Base-by-base conservation (phyloP, 2,888 invertebrate genomes). In the Polydesmus complanatus region DNA sequence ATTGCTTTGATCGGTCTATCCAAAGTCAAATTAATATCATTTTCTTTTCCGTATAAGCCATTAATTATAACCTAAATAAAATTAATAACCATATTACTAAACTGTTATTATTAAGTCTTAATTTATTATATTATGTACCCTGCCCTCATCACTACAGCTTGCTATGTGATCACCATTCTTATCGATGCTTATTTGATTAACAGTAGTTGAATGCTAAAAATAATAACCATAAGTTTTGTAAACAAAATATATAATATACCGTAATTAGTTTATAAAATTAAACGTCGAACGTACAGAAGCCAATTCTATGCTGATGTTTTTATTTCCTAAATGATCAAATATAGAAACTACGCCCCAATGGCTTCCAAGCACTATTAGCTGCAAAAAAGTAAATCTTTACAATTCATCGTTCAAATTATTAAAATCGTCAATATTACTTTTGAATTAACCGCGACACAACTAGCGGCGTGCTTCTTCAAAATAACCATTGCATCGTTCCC, bases 151-250 rank as follows among this genome's bases (percentile, higher is more conserved):
- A 0, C 91, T 90, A 72, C 93, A 93, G 56, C 89, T 88, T 0
- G 91, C 93, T 26, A 97, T 83, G 72, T 86, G 89, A 73, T 95
- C 94, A n/a, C 95, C 97, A 69, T 86, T 88, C 25, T 81, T 76
- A 73, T 98, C 97, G 64, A 98, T 89, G 53, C 92, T 91, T 66
- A 98, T 90, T 71, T 88, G 88, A 75, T 96, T 95, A 0, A 98
- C 92, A 11, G 93, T 87, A 1, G 93, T 87, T 1, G 88, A 82
- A 70, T 96, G 95, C 74, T 76, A 49, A 19, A 61, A 49, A 61
- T 1, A 19, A n/a, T n/a, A n/a, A n/a, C n/a, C n/a, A n/a, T 18
- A 54, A 11, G 26, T 3, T 54, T 0, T 23, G 37, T 54, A 54
- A 64, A 19, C 1, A 25, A 19, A 52, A 22, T 5, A 51, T 27